Evolutionary conservation across 92 coral and sea anemone genomes (phyloP), one percentile per base, ranked within the genome.

Genomic region (Plumapathes pennacea): DNA sequence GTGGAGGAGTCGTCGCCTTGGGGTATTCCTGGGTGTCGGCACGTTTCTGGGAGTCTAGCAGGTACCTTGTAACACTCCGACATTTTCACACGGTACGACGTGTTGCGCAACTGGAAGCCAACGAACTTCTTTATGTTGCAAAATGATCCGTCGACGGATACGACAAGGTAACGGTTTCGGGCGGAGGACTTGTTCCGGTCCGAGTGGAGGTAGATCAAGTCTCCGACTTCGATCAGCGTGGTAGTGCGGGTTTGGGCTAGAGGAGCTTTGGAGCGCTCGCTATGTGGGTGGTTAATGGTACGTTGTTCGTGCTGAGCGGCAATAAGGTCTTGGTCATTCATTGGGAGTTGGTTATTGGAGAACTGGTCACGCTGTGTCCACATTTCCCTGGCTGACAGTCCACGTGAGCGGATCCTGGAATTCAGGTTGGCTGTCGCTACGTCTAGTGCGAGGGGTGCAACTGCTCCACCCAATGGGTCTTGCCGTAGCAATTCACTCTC

Each of bases 361-460:
- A 74, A 56, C 57, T 63, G 78, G 49, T 69, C 80, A 9, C 77
- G 72, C 48, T 82, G 84, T 14, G 80, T 68, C 80, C 89, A 82
- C 63, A 82, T 76, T 62, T 82, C 89, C 39, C 72, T 50, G 0
- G 81, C 33, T 13, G 77, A 76, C 14, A 76, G 54, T 8, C 77
- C 67, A 0, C 45, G 31, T 26, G 66, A 42, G 37, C 81, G 59
- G 39, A 82, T 68, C 3, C 84, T 64, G 0, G 79, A 53, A 74
- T 74, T 82, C 15, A 67, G 27, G 73, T 67, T 20, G 0, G 82
- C 57, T 10, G 74, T 67, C 34, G 74, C 88, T 25, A 81, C 39
- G 54, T 72, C 64, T 1, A 59, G 67, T 36, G 71, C 57, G 26
- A 64, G 51, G 46, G 28, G 51, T 12, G 80, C 53, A 10, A 47